Conservation (phyloP, 2,113 vertebrate genomes). For the Barnardius zonarius region DNA sequence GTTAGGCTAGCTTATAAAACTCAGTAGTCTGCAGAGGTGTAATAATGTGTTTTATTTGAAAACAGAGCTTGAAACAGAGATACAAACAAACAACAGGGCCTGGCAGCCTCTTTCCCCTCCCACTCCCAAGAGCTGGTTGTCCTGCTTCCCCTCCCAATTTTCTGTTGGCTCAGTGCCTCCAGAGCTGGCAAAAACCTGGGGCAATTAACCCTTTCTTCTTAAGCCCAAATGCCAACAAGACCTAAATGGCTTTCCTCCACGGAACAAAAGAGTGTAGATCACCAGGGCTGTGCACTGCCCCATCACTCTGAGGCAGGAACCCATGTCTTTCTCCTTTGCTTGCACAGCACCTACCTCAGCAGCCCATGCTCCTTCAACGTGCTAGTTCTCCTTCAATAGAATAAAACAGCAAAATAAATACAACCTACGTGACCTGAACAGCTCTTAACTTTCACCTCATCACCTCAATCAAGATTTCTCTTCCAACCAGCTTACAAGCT, state of each 20-base stretch:
- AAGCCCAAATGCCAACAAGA: neutral
- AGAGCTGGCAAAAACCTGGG: neutral
- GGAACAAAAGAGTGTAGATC: neutral
- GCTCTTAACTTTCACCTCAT: accelerated
- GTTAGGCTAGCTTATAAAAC: neutral
- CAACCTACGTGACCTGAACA: accelerated
- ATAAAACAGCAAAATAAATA: neutral
- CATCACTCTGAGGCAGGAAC: neutral
- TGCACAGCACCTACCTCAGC: neutral
- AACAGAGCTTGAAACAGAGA: constrained; percentile 1
- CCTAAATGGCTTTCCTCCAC: neutral
- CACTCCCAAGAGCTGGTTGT: neutral
- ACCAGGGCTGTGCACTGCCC: neutral
- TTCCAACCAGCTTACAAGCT: neutral
- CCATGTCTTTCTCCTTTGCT: neutral
- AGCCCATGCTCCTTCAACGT: accelerated
- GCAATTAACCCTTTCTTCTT: neutral
- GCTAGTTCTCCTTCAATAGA: neutral
- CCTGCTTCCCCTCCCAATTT: neutral
- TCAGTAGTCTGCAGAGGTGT: neutral
- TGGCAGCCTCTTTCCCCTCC: neutral
- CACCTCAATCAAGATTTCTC: neutral
- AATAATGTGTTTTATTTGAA: constrained; percentile 16
- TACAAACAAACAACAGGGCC: neutral
- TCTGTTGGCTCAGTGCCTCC: neutral